A percentile compares a stretch with the other conserved stretches of the same genome.
Conservation (phyloP, 2,797 vertebrate genomes). For the Cossypha dichroa region DNA sequence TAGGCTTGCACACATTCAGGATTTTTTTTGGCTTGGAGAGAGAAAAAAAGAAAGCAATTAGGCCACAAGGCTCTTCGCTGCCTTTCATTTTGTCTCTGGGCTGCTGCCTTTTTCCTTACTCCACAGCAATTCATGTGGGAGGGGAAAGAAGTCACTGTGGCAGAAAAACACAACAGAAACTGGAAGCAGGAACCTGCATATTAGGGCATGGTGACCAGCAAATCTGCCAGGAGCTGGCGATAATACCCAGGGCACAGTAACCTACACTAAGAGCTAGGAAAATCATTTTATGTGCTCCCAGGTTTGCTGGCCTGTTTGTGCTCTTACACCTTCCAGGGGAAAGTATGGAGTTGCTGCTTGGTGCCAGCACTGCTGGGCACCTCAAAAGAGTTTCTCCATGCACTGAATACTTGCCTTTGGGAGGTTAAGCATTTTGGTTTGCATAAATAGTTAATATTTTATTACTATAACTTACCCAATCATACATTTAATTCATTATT, state of each 20-base stretch:
- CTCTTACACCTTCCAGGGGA: background rate
- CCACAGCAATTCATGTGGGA: background rate
- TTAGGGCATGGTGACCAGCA: constrained; percentile 10
- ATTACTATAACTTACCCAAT: background rate
- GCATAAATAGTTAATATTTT: background rate
- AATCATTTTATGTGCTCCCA: background rate
- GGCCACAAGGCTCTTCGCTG: background rate
- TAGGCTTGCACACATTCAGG: background rate
- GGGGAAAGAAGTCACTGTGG: background rate
- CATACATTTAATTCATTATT: background rate
- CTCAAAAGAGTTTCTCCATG: background rate
- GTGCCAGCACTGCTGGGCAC: background rate
- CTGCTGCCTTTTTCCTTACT: background rate
- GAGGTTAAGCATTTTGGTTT: background rate
- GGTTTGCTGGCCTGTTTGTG: background rate
- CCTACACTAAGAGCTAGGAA: background rate
- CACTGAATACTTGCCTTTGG: background rate
- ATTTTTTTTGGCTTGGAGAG: background rate
- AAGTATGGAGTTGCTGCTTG: background rate
- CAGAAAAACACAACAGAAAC: constrained; percentile 15
- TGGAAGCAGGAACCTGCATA: background rate
- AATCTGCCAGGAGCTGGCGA: background rate
- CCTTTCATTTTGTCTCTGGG: background rate
- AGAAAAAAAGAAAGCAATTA: background rate
- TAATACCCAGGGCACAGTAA: background rate